phyloP scores from a whole-genome alignment of 2,113 vertebrate genomes.

The Tor tambroides region DNA sequence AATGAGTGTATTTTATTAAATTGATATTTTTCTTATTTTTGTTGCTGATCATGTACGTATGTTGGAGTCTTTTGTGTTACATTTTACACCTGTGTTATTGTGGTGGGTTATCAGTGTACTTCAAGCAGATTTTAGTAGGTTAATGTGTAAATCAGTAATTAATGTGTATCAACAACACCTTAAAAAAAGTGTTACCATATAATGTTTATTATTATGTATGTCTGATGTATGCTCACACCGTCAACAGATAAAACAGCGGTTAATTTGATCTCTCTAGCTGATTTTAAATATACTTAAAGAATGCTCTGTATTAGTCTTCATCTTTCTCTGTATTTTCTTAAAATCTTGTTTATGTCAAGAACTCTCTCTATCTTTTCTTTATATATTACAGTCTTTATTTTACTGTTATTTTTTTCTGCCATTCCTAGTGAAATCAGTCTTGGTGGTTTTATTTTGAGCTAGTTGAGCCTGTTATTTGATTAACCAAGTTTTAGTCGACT shows the following conservation, averaged over 20 bases:
- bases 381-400: not conserved
- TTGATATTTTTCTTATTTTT: not conserved
- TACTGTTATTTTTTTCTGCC: not conserved
- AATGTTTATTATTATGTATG: not conserved
- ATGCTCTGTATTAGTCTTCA: not conserved
- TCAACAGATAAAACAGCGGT: not conserved
- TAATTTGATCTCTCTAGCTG: not conserved
- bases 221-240: not conserved
- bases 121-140: not conserved
- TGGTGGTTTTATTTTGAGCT: not conserved
- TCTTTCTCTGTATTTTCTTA: not conserved
- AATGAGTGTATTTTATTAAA: not conserved
- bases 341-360: not conserved
- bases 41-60: no score
- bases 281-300: not conserved
- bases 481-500: no score
- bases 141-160: not conserved
- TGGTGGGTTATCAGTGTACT: not conserved
- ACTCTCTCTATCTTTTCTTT: not conserved
- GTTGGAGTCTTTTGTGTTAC: not conserved
- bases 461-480: no score
- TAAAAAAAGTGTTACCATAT: no score
- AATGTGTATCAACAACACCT: not conserved
- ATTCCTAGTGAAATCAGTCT: not conserved
- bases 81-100: not conserved